Base-by-base conservation (phyloP, 1,140 invertebrate species). In the Zophobas atratus region DNA sequence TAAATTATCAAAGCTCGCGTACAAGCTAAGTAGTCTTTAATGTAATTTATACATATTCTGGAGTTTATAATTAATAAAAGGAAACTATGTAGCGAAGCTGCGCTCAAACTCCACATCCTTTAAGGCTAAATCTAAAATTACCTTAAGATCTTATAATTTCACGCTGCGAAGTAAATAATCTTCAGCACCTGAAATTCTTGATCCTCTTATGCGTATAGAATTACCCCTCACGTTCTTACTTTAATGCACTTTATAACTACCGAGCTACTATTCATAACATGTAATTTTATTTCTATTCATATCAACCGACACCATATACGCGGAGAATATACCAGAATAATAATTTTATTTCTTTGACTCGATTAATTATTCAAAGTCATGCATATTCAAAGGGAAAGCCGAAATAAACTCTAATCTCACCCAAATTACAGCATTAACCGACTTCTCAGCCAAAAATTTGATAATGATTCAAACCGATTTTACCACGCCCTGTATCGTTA, bases 151-250 rank as follows among this genome's bases (percentile, higher is more conserved):
- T 71, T 75, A 76, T 79, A 79, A 79, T 79, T 79, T 79, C 77
- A 79, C 74, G 77, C 77, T 76, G 74, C 63, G 75, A 79, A 70
- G 77, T 79, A 79, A 79, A 79, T 79, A 79, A 79, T 79, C 77
- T 79, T 79, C 77, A 76, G 77, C 77, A 79, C 77, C 77, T 79
- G 77, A 79, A 67, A 67, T 43, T 67, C 60, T 67, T 67, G 60
- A 76, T 76, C 49, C 77, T 73, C 71, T 73, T 73, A 73, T 57
- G 71, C 55, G 55, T 73, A 55, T 55, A 73, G 49, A 33, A 73
- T 73, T 73, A 73, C 41, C 60, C 36, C 35, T 43, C 8, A 46
- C n/a, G 60, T 67, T 67, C 60, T 67, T 67, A 67, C 60, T 67
- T 39, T 67, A 67, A 67, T 67, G 60, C 60, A 67, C 60, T 41